A percentile compares a stretch with the other conserved stretches of the same genome.
phyloP scores from a whole-genome alignment of 1,140 invertebrate genomes.

The Pseudoatta argentina region DNA sequence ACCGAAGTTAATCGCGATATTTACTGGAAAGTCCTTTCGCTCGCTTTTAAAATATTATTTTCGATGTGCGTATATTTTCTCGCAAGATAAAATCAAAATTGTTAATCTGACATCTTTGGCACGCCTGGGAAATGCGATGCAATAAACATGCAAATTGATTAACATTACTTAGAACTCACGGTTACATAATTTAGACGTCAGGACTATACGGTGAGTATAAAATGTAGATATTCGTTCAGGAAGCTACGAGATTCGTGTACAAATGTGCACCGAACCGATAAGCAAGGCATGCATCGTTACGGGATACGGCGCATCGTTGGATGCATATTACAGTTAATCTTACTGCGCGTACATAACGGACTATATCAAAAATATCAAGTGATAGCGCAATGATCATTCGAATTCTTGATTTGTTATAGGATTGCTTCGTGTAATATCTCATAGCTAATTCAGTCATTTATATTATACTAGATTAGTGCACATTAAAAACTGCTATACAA shows the following conservation, averaged over 20 bases:
- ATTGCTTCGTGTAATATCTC: background rate
- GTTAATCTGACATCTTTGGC: background rate
- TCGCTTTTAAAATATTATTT: constrained; percentile 15
- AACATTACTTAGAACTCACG: background rate
- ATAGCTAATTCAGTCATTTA: too few relatives aligned
- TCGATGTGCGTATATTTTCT: background rate
- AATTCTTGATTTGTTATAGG: background rate
- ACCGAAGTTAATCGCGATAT: background rate
- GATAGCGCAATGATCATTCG: constrained; percentile 24
- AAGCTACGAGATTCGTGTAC: background rate
- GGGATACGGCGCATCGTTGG: constrained; percentile 33
- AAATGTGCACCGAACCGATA: constrained; percentile 58
- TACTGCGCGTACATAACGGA: constrained; percentile 48
- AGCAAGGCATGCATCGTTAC: constrained; percentile 31
- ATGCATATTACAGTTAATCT: constrained; percentile 70
- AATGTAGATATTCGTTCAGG: constrained; percentile 47
- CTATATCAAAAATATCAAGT: constrained; percentile 65
- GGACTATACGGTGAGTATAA: background rate
- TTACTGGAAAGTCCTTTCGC: background rate
- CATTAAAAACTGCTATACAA: too few relatives aligned
- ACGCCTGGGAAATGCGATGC: background rate
- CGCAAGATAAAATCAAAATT: background rate
- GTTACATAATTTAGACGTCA: constrained; percentile 28
- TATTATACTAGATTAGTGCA: too few relatives aligned
- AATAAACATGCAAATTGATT: constrained; percentile 14